Conservation (phyloP, 2,113 vertebrate species). For the Menidia beryllina region DNA sequence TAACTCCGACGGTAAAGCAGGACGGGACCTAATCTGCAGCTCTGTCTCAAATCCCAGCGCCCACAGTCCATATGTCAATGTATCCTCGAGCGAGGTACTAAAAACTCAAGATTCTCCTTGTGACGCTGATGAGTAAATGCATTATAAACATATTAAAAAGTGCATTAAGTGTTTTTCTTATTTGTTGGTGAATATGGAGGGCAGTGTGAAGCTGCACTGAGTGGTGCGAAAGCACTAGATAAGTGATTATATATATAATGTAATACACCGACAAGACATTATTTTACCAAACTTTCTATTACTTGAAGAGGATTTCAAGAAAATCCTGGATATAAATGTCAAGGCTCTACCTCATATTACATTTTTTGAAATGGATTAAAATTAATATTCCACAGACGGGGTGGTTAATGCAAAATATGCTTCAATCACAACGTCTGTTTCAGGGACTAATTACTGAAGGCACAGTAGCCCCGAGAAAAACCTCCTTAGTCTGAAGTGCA, state of each 20-base stretch:
- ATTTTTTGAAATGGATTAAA: too few species aligned
- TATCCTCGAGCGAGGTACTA: not conserved
- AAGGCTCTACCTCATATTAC: too few species aligned
- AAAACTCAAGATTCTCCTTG: not conserved
- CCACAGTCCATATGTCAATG: not conserved
- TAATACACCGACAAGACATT: not conserved
- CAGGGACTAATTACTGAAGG: too few species aligned
- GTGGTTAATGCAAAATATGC: too few species aligned
- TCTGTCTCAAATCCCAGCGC: not conserved
- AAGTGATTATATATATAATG: not conserved
- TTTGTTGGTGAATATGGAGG: not conserved
- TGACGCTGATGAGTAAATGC: too few species aligned
- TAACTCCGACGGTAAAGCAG: not conserved
- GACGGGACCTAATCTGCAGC: not conserved
- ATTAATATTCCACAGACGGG: too few species aligned
- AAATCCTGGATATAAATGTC: too few species aligned
- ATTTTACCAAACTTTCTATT: conserved; percentile 4
- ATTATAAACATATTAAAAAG: not conserved
- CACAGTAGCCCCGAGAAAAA: too few species aligned
- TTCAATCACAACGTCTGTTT: too few species aligned
- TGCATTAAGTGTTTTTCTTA: not conserved
- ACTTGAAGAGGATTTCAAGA: too few species aligned
- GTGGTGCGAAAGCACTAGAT: too few species aligned
- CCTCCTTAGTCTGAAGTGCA: too few species aligned
- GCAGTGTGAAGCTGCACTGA: not conserved